Evolutionary conservation across 2,797 vertebrate genomes (phyloP), one percentile per base, ranked within the genome.

Genomic region (Artibeus jamaicensis): DNA sequence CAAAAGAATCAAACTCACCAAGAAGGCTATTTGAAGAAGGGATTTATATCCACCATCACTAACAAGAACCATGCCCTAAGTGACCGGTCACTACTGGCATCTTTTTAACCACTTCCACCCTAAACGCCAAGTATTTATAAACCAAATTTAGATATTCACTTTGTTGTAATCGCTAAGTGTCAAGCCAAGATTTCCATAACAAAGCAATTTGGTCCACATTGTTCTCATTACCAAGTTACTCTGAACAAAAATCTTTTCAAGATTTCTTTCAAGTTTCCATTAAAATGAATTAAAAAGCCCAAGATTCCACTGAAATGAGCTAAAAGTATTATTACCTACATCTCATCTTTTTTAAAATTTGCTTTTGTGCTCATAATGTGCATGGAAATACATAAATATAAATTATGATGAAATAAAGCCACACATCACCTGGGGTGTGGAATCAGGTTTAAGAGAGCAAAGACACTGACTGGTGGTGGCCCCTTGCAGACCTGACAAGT

Each of bases 201-300:
- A 55, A 92, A 93, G 29, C 24, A 73, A 77, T 6, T 81, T 57
- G 78, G 59, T 39, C 34, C 16, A 46, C 22, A 44, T n/a, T 71
- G 44, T 89, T 53, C 22, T 59, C 55, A 83, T 79, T 65, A 44
- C 93, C 84, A 87, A 84, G 67, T 39, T 76, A 53, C 39, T 92
- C 14, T 86, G 55, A 79, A 39, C n/a, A 85, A 85, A 86, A 91
- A 74, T 22, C 14, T 50, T 93, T 53, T 22, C 5, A 70, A 74
- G 50, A 85, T 82, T 77, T 76, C 46, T 77, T 77, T 77, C 22
- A 53, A 77, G 48, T 53, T 53, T 50, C 32, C 44, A 42, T 46
- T 71, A 82, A 93, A 88, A 91, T 42, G 10, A 84, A 78, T 78
- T 26, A 8, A 74, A 89, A 77, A 67, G 32, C 7, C 62, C 22